Evolutionary conservation across 2,113 vertebrate species (phyloP).

Genomic region (Hippoglossus stenolepis): DNA sequence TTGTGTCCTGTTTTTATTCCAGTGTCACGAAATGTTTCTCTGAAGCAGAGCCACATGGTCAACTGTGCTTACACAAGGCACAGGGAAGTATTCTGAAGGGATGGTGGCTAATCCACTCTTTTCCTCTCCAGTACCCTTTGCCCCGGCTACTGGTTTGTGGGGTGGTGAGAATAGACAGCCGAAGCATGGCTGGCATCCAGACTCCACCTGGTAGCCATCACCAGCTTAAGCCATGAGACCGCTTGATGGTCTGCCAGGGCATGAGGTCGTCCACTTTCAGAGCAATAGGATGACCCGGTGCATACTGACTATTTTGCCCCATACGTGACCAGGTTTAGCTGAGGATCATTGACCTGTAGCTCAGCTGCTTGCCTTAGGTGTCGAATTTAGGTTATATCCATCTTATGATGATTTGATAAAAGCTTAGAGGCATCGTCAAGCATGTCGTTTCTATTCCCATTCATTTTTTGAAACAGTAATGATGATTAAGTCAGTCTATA

Average conservation of each 20-base stretch:
- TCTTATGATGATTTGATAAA: not conserved
- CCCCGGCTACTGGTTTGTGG: slow-evolving; percentile 59
- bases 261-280: slow-evolving; percentile 45
- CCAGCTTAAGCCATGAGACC: slow-evolving; percentile 48
- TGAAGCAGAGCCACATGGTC: slow-evolving; percentile 43
- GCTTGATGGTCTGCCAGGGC: slow-evolving; percentile 54
- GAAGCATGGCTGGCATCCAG: slow-evolving; percentile 43
- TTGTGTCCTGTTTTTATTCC: slow-evolving; percentile 33
- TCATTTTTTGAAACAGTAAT: not conserved
- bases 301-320: slow-evolving; percentile 51
- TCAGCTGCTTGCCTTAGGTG: not conserved
- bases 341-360: slow-evolving; percentile 9
- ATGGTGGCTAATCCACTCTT: slow-evolving; percentile 36
- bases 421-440: not conserved
- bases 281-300: slow-evolving; percentile 32
- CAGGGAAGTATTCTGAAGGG: slow-evolving; percentile 26
- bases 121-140: slow-evolving; percentile 40
- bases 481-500: not conserved
- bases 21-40: slow-evolving; percentile 55
- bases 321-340: slow-evolving; percentile 43
- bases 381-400: not conserved
- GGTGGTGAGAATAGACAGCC: slow-evolving; percentile 40
- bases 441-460: not conserved
- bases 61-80: slow-evolving; percentile 37
- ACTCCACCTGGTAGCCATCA: slow-evolving; percentile 72